phyloP scores from a whole-genome alignment of 2,113 vertebrate species.

The Amphilophus citrinellus region DNA sequence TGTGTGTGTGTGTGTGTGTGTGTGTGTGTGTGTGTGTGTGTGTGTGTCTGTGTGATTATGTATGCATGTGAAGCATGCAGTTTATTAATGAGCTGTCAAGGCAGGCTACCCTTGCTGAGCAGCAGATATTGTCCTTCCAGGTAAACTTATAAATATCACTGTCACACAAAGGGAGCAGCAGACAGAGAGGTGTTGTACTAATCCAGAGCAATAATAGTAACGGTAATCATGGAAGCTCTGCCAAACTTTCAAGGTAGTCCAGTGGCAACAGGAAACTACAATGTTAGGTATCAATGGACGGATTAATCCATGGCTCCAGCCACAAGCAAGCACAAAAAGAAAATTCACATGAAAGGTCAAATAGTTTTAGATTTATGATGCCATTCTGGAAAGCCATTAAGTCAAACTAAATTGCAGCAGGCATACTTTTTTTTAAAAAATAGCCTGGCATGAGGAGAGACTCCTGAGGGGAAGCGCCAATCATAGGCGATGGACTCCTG shows the following conservation, averaged over 20 bases:
- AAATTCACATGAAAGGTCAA: background rate
- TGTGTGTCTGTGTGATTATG: background rate
- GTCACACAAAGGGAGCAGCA: background rate
- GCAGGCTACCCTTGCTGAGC: background rate
- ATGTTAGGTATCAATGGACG: slow-evolving; percentile 2
- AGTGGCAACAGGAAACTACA: background rate
- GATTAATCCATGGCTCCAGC: background rate
- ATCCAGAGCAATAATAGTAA: slow-evolving; percentile 44
- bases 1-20: too few relatives aligned
- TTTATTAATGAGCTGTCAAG: slow-evolving; percentile 13
- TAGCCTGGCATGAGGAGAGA: background rate
- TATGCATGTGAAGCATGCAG: background rate
- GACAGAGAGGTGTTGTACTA: slow-evolving; percentile 26
- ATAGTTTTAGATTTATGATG: background rate
- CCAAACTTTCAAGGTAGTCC: slow-evolving; percentile 2
- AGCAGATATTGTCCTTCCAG: slow-evolving; percentile 22
- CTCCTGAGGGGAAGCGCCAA: background rate
- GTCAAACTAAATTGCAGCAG: slow-evolving; percentile 8
- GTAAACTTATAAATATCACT: slow-evolving; percentile 38
- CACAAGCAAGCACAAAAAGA: background rate
- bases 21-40: background rate
- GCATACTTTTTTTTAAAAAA: background rate
- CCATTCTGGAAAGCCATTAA: background rate
- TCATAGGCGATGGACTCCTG: background rate
- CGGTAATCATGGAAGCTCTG: slow-evolving; percentile 10